phyloP scores from a whole-genome alignment of 2,113 vertebrate genomes.

The Numida meleagris region DNA sequence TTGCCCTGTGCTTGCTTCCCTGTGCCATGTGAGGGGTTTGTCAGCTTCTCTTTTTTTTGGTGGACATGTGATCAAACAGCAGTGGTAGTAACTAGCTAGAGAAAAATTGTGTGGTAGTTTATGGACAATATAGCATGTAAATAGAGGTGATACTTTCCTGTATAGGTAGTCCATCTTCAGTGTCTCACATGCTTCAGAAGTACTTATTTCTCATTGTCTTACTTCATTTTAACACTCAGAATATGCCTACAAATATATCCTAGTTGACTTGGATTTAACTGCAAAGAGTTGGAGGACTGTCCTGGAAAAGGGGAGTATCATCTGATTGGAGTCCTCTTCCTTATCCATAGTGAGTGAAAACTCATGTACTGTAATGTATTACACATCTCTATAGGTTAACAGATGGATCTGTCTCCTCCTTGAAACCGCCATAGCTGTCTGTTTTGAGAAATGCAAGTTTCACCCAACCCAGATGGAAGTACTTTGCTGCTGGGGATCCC shows the following conservation, averaged over 20 bases:
- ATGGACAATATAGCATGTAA: not conserved
- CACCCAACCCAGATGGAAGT: conserved; percentile 34
- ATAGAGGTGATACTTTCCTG: not conserved
- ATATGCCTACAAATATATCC: not conserved
- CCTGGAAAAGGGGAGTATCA: not conserved
- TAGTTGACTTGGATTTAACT: not conserved
- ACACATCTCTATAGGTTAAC: not conserved
- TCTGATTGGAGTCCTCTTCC: not conserved
- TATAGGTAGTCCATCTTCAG: not conserved
- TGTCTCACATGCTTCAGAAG: not conserved
- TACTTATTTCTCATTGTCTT: not conserved
- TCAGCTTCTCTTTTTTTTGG: not conserved
- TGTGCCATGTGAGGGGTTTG: not conserved
- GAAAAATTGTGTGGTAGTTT: not conserved
- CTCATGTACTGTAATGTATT: not conserved
- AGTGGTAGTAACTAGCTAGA: not conserved
- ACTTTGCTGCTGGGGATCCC: not conserved
- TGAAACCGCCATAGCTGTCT: not conserved
- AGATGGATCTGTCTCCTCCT: not conserved
- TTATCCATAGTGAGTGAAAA: not conserved
- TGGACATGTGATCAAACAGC: rapidly evolving
- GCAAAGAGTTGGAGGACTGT: not conserved
- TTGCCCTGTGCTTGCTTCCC: not conserved
- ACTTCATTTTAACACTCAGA: not conserved
- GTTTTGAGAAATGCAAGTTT: not conserved